Conservation (phyloP, 2,797 vertebrate genomes). For the Neostethus bicornis region DNA sequence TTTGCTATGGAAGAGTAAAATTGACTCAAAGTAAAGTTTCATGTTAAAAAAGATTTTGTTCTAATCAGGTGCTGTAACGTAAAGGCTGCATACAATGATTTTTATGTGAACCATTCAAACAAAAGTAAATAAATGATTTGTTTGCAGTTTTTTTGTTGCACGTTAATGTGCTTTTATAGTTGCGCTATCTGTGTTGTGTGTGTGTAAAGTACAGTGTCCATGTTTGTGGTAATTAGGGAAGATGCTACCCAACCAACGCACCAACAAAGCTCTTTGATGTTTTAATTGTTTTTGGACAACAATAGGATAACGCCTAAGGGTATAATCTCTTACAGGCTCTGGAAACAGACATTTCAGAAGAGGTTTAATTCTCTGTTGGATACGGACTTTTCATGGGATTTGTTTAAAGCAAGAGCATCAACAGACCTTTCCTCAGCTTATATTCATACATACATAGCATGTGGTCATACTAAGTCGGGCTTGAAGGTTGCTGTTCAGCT, state of each 20-base stretch:
- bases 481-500: slow-evolving; percentile 33
- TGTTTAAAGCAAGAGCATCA: slow-evolving; percentile 13
- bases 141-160: not conserved
- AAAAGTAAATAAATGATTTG: slow-evolving; percentile 3
- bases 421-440: slow-evolving; percentile 14
- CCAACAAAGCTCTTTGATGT: slow-evolving; percentile 9
- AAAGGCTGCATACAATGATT: not conserved
- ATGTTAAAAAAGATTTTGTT: too few relatives aligned
- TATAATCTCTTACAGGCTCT: not conserved
- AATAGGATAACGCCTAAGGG: slow-evolving; percentile 5
- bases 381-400: slow-evolving; percentile 3
- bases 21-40: too few relatives aligned
- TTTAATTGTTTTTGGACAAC: slow-evolving; percentile 25
- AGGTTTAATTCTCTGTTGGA: slow-evolving; percentile 13
- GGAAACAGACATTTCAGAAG: not conserved
- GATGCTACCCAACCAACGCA: slow-evolving; percentile 5
- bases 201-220: slow-evolving; percentile 6
- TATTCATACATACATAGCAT: slow-evolving; percentile 1
- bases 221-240: slow-evolving; percentile 14
- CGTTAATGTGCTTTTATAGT: not conserved
- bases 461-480: slow-evolving; percentile 11
- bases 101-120: not conserved
- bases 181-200: not conserved
- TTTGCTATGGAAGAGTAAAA: not conserved
- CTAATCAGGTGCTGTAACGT: not conserved